Base-by-base conservation (phyloP, 2,113 vertebrate species). In the Lates calcarifer region DNA sequence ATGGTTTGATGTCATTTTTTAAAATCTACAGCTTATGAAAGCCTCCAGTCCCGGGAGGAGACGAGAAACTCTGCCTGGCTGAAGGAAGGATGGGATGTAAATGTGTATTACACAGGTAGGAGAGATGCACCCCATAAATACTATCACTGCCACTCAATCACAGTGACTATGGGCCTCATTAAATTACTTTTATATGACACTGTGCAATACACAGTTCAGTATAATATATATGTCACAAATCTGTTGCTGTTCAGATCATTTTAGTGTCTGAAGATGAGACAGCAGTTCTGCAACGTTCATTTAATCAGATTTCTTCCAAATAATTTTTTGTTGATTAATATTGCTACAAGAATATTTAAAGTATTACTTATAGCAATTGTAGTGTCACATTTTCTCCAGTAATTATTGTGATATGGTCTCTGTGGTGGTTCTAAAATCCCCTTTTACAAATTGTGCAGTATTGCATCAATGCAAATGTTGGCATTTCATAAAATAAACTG, bases 61-160 rank as follows among this genome's bases (percentile, higher is more conserved):
- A 99, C 97, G 0, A 95, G 98, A 87, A 98, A 98, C 0, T 89
- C 96, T 0, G 98, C 97, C 17, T 99, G 98, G 98, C 93, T 94
- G 69, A 98, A 98, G 84, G 94, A 96, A 13, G 98, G 98, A 66
- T 99, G 98, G 98, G 97, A 98, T 3, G 92, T 95, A 61, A 97
- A 95, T 0, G 97, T 99, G 14, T 96, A 97, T 92, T 98, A 98
- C 63, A 99, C 98, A 41, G 97, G 98, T 99, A 90, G 93, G 85
- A 45, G 24, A 22, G 0, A 13, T 35, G 18, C 14, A 73, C 49
- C 66, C 26, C 76, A 45, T 29, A 61, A 8, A 45, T 1, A 35
- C 1, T 26, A 2, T 6, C 37, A 29, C 4, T 26, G 2, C 11
- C 12, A 43, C 28, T 20, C 15, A 56, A 20, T 33, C 11, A 29